Conservation (phyloP, 2,797 vertebrate species). For the Catamblyrhynchus diadema region DNA sequence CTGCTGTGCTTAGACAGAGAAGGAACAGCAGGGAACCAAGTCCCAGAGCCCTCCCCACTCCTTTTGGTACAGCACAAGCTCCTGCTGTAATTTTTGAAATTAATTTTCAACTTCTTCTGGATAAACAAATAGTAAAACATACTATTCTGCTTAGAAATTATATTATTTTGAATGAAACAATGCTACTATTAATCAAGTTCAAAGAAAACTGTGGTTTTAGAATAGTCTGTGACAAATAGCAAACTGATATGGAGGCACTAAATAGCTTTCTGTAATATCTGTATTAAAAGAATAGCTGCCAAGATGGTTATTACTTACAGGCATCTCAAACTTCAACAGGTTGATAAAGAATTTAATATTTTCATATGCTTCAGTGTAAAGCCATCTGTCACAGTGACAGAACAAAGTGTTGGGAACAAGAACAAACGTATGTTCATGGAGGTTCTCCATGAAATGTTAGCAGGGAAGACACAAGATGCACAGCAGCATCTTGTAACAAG, state of each 20-base stretch:
- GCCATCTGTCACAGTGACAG: conserved; percentile 72
- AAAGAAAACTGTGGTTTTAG: not conserved
- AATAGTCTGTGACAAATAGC: not conserved
- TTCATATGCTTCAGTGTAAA: conserved; percentile 72
- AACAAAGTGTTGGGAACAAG: conserved; percentile 65
- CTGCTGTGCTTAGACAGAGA: not conserved
- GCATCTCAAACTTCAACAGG: conserved; percentile 32
- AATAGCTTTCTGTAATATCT: not conserved
- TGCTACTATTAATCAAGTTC: not conserved
- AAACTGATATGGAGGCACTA: not conserved
- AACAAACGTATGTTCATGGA: conserved; percentile 68
- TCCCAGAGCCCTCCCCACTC: fast-evolving
- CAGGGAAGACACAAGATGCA: conserved; percentile 7
- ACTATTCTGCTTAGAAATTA: not conserved
- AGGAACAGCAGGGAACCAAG: not conserved
- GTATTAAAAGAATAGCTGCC: conserved; percentile 2
- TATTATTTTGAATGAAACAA: not conserved
- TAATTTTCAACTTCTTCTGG: not conserved
- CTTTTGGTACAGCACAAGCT: not conserved
- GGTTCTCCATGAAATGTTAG: conserved; percentile 51
- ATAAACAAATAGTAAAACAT: not conserved
- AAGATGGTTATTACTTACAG: not conserved
- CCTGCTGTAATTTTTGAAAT: not conserved
- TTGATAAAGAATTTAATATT: conserved; percentile 75
- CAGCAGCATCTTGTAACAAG: not conserved